Evolutionary conservation across 2,797 vertebrate species (phyloP).

Genomic region (Eidolon dupreanum): DNA sequence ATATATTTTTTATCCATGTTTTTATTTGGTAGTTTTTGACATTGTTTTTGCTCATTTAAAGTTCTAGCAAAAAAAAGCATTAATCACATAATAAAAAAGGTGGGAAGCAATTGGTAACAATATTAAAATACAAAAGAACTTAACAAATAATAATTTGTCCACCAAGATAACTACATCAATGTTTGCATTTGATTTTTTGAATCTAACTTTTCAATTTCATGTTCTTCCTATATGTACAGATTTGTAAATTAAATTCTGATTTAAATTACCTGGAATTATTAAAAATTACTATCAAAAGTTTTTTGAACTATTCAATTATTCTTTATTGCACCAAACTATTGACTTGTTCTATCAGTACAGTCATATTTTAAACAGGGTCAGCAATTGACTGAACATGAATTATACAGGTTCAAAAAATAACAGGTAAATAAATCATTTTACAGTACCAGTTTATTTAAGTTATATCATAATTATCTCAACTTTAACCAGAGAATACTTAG

Average conservation of each 20-base stretch:
- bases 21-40: neutral
- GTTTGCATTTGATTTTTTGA: neutral
- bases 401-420: neutral
- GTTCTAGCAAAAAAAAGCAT: neutral
- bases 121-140: neutral
- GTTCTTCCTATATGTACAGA: neutral
- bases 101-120: neutral
- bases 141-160: neutral
- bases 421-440: slow-evolving; percentile 8
- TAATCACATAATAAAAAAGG: neutral
- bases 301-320: slow-evolving; percentile 2
- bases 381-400: neutral
- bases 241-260: neutral
- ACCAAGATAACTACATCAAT: neutral
- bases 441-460: neutral
- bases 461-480: neutral
- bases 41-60: slow-evolving; percentile 14
- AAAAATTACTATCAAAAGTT: slow-evolving; percentile 2
- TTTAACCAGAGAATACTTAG: neutral
- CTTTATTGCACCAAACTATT: neutral
- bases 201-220: neutral
- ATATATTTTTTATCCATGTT: neutral
- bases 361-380: slow-evolving; percentile 23
- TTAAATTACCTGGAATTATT: slow-evolving; percentile 29
- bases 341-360: neutral